Evolutionary conservation across 2,113 vertebrate species (phyloP).

Genomic region (Diphyllodes magnificus): DNA sequence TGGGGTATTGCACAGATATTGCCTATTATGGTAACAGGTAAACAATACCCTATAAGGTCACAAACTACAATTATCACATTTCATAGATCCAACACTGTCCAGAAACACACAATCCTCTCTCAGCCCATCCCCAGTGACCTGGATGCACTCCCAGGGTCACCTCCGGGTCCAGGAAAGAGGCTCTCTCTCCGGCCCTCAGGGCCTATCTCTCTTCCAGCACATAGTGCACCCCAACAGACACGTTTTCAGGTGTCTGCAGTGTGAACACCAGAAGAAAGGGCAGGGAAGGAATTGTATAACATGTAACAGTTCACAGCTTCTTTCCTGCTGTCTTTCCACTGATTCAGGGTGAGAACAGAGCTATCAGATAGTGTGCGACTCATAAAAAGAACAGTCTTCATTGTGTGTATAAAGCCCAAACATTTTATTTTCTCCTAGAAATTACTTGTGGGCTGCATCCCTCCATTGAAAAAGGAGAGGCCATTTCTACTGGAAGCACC

Average conservation of each 20-base stretch:
- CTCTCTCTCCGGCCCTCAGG: too few species aligned
- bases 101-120: too few species aligned
- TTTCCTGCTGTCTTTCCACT: background rate
- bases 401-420: background rate
- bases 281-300: background rate
- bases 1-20: too few species aligned
- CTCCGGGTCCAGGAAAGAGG: too few species aligned
- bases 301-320: background rate
- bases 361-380: background rate
- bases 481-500: slow-evolving; percentile 29
- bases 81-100: too few species aligned
- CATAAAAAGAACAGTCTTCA: background rate
- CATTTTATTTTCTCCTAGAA: slow-evolving; percentile 36
- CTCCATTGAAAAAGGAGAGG: slow-evolving; percentile 55
- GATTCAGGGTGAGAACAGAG: background rate
- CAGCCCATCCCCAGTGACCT: too few species aligned
- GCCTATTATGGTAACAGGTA: too few species aligned
- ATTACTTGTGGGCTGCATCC: slow-evolving; percentile 52
- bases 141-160: too few species aligned
- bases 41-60: too few species aligned
- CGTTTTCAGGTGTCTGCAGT: background rate
- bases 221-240: too few species aligned
- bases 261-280: background rate
- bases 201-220: too few species aligned
- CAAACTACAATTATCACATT: too few species aligned